phyloP scores from a whole-genome alignment of 2,888 invertebrate species.

The Agrotis segetum region DNA sequence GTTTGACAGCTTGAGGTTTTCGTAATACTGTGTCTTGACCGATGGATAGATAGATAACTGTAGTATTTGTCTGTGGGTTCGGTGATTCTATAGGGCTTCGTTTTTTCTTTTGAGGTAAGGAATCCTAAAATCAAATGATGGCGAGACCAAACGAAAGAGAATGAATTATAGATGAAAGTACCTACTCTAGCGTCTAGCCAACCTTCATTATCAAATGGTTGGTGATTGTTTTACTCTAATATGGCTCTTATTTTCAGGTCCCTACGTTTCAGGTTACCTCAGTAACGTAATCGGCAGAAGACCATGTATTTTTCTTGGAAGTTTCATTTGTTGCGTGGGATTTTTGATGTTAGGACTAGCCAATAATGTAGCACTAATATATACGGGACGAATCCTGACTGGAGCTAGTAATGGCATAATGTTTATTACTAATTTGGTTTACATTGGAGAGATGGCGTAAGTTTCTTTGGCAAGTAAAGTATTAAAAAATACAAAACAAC shows the following conservation, averaged over 20 bases:
- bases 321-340: slow-evolving; percentile 48
- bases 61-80: too few relatives aligned
- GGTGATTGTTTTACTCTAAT: not conserved
- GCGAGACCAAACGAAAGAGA: too few relatives aligned
- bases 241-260: slow-evolving; percentile 64
- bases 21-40: too few relatives aligned
- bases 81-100: too few relatives aligned
- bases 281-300: slow-evolving; percentile 72
- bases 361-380: slow-evolving; percentile 61
- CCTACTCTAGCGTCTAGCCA: too few relatives aligned
- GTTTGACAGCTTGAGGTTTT: not conserved
- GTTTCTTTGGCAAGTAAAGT: slow-evolving; percentile 2
- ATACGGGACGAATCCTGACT: slow-evolving; percentile 54
- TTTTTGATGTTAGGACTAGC: slow-evolving; percentile 64
- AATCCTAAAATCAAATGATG: too few relatives aligned
- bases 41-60: too few relatives aligned
- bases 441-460: slow-evolving; percentile 48
- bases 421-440: slow-evolving; percentile 37
- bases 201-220: not conserved
- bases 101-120: too few relatives aligned
- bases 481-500: too few relatives aligned
- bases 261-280: slow-evolving; percentile 68
- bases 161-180: too few relatives aligned
- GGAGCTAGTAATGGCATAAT: slow-evolving; percentile 33
- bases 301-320: slow-evolving; percentile 67